phyloP scores from a whole-genome alignment of 2,113 vertebrate species.

The Motacilla alba region DNA sequence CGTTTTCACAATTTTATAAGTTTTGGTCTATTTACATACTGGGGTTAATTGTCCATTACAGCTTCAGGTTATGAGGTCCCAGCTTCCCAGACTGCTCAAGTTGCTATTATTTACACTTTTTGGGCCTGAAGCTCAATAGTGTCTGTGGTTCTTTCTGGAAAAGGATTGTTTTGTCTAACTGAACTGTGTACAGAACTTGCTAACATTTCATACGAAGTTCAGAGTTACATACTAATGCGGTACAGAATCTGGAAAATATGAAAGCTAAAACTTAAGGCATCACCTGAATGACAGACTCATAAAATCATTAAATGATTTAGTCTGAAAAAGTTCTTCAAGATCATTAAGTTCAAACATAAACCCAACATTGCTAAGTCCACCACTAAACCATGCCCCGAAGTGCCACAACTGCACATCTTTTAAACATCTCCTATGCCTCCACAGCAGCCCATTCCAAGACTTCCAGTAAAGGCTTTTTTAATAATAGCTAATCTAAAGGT shows the following conservation, averaged over 20 bases:
- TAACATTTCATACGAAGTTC: not conserved
- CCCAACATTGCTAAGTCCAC: not conserved
- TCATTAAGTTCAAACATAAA: not conserved
- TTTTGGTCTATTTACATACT: not conserved
- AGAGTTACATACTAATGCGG: not conserved
- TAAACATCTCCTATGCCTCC: not conserved
- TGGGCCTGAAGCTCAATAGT: fast-evolving
- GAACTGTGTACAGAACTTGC: not conserved
- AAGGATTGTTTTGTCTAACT: not conserved
- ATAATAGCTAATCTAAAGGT: not conserved
- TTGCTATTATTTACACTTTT: not conserved
- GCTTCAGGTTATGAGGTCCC: not conserved
- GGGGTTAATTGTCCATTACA: not conserved
- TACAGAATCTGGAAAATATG: not conserved
- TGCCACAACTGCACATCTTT: not conserved
- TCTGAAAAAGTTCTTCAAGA: not conserved
- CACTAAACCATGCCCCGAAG: not conserved
- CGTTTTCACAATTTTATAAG: not conserved
- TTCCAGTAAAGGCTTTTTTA: not conserved
- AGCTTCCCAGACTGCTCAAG: not conserved
- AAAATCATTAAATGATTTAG: not conserved
- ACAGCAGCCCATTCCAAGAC: not conserved
- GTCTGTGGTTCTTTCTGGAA: not conserved
- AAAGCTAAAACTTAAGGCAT: not conserved
- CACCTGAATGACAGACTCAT: not conserved